Evolutionary conservation across 2,797 vertebrate species (phyloP).

Genomic region (Chelmon rostratus): DNA sequence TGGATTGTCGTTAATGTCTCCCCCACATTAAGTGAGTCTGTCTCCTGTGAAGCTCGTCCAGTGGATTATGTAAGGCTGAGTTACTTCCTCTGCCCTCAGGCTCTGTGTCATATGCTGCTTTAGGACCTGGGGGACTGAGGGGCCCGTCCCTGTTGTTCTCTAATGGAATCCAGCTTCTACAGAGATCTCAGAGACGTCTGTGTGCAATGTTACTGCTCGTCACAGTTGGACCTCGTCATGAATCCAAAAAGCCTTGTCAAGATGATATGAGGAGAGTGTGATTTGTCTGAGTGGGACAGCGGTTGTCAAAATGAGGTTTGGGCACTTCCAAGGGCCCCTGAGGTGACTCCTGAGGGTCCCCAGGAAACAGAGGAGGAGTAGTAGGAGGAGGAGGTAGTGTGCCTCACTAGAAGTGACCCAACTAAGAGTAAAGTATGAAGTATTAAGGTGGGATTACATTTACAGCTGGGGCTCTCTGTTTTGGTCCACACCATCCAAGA

Average conservation of each 20-base stretch:
- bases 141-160: conserved; percentile 63
- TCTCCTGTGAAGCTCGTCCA: conserved; percentile 56
- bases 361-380: not conserved
- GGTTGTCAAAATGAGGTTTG: conserved; percentile 19
- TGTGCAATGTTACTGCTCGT: not conserved
- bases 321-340: conserved; percentile 16
- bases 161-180: conserved; percentile 67
- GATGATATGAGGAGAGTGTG: not conserved
- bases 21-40: conserved; percentile 35
- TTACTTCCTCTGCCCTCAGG: conserved; percentile 65
- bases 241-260: conserved; percentile 40
- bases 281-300: conserved; percentile 16
- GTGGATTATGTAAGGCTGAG: conserved; percentile 71
- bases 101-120: conserved; percentile 75
- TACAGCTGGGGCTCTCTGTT: not conserved
- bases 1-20: conserved; percentile 30
- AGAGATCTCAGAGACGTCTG: conserved; percentile 30
- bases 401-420: not conserved
- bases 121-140: conserved; percentile 50
- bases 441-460: not conserved
- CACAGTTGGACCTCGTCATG: conserved; percentile 6
- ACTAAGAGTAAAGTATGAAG: not conserved
- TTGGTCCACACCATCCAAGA: not conserved
- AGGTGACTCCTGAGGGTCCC: conserved; percentile 1
- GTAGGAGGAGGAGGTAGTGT: not conserved